A percentile compares a stretch with the other conserved stretches of the same genome.
These are phyloP conservation scores for Meleagris gallopavo DNA, from an alignment of 2,113 vertebrate species.

Conservation along the genomic window DNA sequence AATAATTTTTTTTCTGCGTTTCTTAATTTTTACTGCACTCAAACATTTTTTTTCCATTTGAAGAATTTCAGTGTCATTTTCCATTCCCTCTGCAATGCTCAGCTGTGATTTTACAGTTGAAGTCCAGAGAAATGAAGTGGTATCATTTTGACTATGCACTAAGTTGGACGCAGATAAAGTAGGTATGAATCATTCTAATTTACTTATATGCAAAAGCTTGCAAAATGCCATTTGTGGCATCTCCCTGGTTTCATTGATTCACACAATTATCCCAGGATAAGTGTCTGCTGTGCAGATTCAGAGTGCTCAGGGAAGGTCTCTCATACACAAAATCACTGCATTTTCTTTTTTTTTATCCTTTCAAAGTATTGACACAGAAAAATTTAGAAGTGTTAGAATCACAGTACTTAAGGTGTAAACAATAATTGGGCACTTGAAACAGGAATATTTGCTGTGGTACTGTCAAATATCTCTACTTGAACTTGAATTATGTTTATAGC, in stretches of 20 bases:
- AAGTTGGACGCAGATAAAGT: neutral
- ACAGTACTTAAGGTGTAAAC: neutral
- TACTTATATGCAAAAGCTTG: rapidly evolving
- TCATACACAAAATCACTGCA: neutral
- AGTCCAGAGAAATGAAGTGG: neutral
- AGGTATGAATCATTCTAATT: neutral
- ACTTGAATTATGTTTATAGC: neutral
- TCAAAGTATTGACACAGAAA: neutral
- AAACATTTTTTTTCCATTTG: neutral
- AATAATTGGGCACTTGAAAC: neutral
- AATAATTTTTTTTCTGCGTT: neutral
- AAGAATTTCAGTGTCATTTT: neutral
- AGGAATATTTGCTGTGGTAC: neutral
- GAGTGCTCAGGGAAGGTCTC: neutral
- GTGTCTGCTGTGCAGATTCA: neutral
- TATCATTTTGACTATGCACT: neutral
- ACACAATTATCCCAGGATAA: neutral
- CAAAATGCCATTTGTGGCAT: neutral
- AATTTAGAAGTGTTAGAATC: neutral
- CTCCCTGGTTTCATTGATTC: neutral
- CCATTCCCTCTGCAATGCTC: neutral
- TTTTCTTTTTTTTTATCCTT: neutral
- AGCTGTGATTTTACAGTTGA: neutral
- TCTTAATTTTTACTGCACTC: neutral
- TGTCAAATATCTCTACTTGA: neutral